Conservation (phyloP, 2,113 vertebrate species). For the Stigmatopora nigra region DNA sequence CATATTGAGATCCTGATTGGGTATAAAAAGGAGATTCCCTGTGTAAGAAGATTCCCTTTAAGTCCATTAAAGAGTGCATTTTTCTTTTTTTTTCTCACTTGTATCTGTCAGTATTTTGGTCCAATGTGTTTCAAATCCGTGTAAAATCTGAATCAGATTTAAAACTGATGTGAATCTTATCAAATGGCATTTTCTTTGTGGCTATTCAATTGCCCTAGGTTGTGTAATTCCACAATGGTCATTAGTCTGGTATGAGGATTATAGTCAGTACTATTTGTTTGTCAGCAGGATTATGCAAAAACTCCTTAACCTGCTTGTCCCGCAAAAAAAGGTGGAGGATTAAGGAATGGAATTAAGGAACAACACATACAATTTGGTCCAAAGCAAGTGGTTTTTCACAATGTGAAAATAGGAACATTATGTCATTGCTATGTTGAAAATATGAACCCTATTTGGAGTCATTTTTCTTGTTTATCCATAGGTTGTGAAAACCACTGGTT, state of each 20-base stretch:
- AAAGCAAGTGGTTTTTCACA: background rate
- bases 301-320: too few species aligned
- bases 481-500: constrained; percentile 94
- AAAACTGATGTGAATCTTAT: constrained; percentile 4
- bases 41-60: constrained; percentile 5
- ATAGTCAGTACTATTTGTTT: background rate
- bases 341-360: too few species aligned
- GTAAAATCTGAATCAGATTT: background rate
- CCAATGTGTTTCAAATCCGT: background rate
- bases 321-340: background rate
- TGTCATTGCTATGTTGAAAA: background rate
- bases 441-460: background rate
- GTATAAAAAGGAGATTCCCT: constrained; percentile 1
- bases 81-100: constrained; percentile 28
- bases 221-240: background rate
- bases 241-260: constrained; percentile 8
- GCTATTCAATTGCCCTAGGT: background rate
- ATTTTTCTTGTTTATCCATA: constrained; percentile 42
- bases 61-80: constrained; percentile 26
- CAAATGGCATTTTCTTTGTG: background rate
- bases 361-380: too few species aligned
- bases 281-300: background rate
- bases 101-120: constrained; percentile 5
- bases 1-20: too few species aligned
- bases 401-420: background rate